Evolutionary conservation across 2,113 vertebrate species (phyloP).

Genomic region (Cottus gobio): DNA sequence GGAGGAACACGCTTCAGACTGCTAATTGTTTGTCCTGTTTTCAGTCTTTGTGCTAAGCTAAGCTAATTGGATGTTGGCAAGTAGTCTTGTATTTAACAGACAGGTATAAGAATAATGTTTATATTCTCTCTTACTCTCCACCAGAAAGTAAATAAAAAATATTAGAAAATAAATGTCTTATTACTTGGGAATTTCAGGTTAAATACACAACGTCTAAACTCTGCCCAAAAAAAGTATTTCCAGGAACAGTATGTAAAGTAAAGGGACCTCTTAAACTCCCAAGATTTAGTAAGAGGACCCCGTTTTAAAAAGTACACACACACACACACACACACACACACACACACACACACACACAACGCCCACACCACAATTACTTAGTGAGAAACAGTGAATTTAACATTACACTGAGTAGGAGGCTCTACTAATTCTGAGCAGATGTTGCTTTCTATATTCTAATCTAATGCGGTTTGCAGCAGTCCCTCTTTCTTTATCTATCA

Average conservation of each 20-base stretch:
- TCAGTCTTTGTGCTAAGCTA: neutral
- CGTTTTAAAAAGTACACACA: neutral
- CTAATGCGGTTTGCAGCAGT: conserved; percentile 17
- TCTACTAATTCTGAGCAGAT: conserved; percentile 52
- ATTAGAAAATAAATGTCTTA: too few species aligned
- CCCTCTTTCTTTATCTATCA: conserved; percentile 27
- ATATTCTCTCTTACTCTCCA: neutral
- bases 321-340: conserved; percentile 1
- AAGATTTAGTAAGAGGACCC: neutral
- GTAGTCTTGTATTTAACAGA: neutral
- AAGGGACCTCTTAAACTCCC: neutral
- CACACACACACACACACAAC: conserved; percentile 6
- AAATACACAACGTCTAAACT: neutral
- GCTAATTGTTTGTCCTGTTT: neutral
- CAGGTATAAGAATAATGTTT: neutral
- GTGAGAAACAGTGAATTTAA: neutral
- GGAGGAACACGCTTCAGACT: neutral
- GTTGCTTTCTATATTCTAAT: conserved; percentile 42
- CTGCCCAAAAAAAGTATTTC: neutral
- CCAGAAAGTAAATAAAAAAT: neutral
- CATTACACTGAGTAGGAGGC: conserved; percentile 16
- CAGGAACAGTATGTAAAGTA: neutral
- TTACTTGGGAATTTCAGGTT: neutral
- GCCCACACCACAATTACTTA: conserved; percentile 15
- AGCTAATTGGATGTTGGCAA: neutral